phyloP scores from a whole-genome alignment of 1,140 invertebrate species.

The Mamestra configurata region DNA sequence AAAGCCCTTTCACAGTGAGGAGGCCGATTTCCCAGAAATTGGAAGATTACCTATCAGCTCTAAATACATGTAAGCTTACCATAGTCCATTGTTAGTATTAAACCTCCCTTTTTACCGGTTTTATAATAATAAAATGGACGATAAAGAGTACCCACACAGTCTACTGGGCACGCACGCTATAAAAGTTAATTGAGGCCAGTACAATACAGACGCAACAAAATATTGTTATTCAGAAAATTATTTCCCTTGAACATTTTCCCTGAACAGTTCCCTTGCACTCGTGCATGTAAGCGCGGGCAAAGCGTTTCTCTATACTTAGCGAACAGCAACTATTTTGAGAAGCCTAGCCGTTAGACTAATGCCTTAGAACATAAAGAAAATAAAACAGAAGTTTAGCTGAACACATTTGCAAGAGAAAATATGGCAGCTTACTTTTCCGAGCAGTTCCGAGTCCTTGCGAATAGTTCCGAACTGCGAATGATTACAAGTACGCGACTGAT shows the following conservation, averaged over 20 bases:
- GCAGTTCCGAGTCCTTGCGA: too few species aligned
- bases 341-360: background rate
- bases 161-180: slow-evolving; percentile 20
- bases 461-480: background rate
- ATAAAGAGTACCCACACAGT: background rate
- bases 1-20: too few species aligned
- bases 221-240: background rate
- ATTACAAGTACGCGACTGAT: background rate
- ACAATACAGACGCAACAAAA: slow-evolving; percentile 5
- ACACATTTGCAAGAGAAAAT: background rate
- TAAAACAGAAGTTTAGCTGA: background rate
- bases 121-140: background rate
- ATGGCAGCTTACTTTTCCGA: background rate
- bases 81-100: background rate
- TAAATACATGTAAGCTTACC: too few species aligned
- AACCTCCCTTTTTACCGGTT: background rate
- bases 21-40: too few species aligned
- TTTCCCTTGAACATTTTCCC: background rate
- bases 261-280: background rate
- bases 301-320: background rate
- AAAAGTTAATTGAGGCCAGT: slow-evolving; percentile 11
- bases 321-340: background rate
- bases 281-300: background rate
- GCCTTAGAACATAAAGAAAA: background rate
- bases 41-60: too few species aligned